Evolutionary conservation across 2,797 vertebrate species (phyloP).

Genomic region (Botia kubotai): DNA sequence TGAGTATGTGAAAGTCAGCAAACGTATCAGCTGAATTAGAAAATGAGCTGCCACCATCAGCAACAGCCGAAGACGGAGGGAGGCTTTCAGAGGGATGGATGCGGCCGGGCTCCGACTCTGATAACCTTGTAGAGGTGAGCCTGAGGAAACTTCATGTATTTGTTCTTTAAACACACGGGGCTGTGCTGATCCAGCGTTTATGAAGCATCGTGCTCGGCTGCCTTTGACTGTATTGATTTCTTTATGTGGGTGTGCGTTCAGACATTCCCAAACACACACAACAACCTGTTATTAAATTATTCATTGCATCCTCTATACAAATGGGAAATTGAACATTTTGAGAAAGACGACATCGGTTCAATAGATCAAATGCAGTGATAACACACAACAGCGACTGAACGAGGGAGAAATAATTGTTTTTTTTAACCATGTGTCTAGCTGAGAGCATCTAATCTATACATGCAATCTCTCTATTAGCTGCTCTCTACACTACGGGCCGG

Average conservation of each 20-base stretch:
- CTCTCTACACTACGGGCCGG: neutral
- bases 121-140: conserved; percentile 44
- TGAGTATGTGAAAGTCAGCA: conserved; percentile 29
- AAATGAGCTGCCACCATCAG: conserved; percentile 23
- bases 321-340: conserved; percentile 48
- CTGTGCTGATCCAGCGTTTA: conserved; percentile 52
- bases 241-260: conserved; percentile 32
- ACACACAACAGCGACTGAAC: conserved; percentile 27
- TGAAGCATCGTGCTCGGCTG: neutral
- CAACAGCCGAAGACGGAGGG: neutral
- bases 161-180: conserved; percentile 36
- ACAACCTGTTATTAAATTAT: conserved; percentile 48
- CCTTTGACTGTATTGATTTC: conserved; percentile 56
- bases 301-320: conserved; percentile 38
- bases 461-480: conserved; percentile 7
- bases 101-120: conserved; percentile 2
- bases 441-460: conserved; percentile 40
- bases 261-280: conserved; percentile 15
- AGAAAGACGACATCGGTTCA: conserved; percentile 32
- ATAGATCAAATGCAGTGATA: conserved; percentile 49
- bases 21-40: conserved; percentile 23
- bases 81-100: conserved; percentile 13
- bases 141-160: conserved; percentile 22
- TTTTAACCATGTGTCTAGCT: conserved; percentile 25
- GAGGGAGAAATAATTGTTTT: conserved; percentile 36